Conservation (phyloP, 2,888 invertebrate genomes). For the Schizaphis graminum region DNA sequence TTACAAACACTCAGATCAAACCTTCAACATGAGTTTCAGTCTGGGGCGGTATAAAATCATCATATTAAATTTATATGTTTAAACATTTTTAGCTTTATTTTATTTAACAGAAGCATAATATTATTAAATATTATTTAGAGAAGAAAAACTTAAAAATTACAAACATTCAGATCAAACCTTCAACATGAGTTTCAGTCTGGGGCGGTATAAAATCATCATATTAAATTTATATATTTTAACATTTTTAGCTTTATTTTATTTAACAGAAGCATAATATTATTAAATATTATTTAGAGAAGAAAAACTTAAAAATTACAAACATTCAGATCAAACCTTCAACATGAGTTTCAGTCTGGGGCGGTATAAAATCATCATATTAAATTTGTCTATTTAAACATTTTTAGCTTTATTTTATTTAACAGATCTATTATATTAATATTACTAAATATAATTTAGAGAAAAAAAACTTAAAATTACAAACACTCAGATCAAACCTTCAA, state of each 20-base stretch:
- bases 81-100: too few relatives aligned
- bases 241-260: too few relatives aligned
- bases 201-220: too few relatives aligned
- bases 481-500: background rate
- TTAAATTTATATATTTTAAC: too few relatives aligned
- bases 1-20: too few relatives aligned
- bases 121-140: background rate
- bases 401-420: background rate
- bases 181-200: conserved; percentile 32
- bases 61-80: too few relatives aligned
- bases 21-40: conserved; percentile 32
- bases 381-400: background rate
- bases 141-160: background rate
- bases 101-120: too few relatives aligned
- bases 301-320: too few relatives aligned
- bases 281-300: too few relatives aligned
- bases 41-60: background rate
- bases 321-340: conserved; percentile 52
- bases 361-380: conserved; percentile 47
- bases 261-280: too few relatives aligned
- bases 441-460: background rate
- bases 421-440: background rate
- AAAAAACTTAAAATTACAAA: too few relatives aligned
- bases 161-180: conserved; percentile 4
- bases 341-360: conserved; percentile 53